Evolutionary conservation across 2,113 vertebrate genomes (phyloP).

Genomic region (Pheucticus melanocephalus): DNA sequence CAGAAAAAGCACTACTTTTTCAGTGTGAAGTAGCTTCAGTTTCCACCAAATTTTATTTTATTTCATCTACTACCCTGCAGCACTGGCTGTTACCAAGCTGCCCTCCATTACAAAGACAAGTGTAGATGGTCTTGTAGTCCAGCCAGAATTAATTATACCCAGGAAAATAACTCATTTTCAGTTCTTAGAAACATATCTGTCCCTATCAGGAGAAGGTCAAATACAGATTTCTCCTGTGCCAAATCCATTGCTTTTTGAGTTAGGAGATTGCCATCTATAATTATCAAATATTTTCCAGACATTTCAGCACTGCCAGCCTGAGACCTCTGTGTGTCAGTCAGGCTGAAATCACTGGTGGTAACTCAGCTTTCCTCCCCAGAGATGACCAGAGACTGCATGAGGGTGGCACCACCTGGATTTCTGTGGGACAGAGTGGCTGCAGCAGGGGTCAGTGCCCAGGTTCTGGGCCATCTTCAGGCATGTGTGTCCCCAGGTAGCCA

Average conservation of each 20-base stretch:
- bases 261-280: background rate
- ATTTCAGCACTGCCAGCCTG: background rate
- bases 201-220: background rate
- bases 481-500: rapidly evolving
- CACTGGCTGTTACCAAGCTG: background rate
- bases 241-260: background rate
- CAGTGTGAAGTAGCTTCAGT: background rate
- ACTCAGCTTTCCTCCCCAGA: background rate
- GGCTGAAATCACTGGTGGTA: background rate
- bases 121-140: background rate
- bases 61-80: background rate
- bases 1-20: background rate
- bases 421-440: rapidly evolving
- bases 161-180: background rate
- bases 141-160: background rate
- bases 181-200: background rate
- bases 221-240: background rate
- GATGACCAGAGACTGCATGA: rapidly evolving
- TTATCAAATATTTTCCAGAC: background rate
- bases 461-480: background rate
- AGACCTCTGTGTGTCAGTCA: background rate
- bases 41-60: background rate
- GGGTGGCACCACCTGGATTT: background rate
- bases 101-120: background rate
- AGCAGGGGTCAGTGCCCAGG: background rate